These are phyloP conservation scores for Montipora capitata DNA, from an alignment of 92 coral and sea anemone genomes.

Conservation along the genomic window DNA sequence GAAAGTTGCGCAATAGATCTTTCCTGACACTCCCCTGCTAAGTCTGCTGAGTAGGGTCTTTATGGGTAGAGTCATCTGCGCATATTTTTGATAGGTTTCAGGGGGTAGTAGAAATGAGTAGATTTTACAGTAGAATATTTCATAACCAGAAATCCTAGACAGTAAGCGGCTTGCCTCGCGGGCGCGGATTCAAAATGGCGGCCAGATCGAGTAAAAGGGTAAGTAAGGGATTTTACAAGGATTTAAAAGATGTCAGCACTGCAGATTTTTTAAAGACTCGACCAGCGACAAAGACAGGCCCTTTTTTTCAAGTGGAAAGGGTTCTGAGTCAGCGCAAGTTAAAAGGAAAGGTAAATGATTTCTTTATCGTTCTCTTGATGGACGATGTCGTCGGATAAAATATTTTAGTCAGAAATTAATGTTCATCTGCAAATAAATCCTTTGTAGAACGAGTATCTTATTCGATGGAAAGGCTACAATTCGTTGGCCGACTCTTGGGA, in stretches of 20 bases:
- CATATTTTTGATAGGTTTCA: no score
- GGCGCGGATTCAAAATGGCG: no score
- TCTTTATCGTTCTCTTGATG: not conserved
- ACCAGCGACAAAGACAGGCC: constrained; percentile 1
- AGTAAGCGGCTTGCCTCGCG: no score
- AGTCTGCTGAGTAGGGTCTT: no score
- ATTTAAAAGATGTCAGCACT: not conserved
- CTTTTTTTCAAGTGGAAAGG: constrained; percentile 6
- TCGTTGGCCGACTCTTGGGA: constrained; percentile 10
- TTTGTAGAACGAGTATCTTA: not conserved
- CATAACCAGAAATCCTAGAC: no score
- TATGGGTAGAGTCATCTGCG: no score
- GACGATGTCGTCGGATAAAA: not conserved
- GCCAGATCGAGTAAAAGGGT: no score
- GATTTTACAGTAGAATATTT: no score
- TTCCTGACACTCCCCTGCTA: no score
- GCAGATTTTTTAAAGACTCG: not conserved
- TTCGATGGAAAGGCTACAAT: constrained; percentile 24
- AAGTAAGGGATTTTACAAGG: no score
- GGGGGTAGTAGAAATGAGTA: no score
- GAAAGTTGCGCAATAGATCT: no score
- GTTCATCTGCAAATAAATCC: not conserved
- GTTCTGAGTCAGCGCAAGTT: not conserved
- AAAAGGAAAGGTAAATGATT: constrained; percentile 2
- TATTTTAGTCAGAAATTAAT: not conserved